Conservation (phyloP, 1,140 invertebrate genomes). For the Physella acuta region DNA sequence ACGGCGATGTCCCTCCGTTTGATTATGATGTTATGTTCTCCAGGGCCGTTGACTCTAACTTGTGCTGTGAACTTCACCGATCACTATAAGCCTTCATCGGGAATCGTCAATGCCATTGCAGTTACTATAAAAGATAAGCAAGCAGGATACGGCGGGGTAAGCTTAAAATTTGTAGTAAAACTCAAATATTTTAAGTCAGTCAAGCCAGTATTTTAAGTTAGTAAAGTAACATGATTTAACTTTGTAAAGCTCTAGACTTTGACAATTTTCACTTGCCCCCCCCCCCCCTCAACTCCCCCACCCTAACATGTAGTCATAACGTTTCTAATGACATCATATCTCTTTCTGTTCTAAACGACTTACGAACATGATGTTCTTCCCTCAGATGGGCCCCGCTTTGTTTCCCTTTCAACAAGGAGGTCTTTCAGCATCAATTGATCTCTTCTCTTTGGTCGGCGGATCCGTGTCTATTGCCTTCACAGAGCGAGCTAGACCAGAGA, state of each 20-base stretch:
- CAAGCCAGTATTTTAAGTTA: not conserved
- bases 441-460: not conserved
- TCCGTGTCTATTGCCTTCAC: not conserved
- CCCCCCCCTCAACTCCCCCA: not conserved
- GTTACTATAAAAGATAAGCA: slow-evolving; percentile 8
- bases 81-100: not conserved
- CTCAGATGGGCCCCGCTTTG: not conserved
- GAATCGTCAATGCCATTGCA: slow-evolving; percentile 5
- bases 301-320: not conserved
- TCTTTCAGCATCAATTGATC: not conserved
- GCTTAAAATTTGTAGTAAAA: not conserved
- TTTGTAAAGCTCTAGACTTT: too few relatives aligned
- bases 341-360: not conserved
- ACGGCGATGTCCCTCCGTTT: too few relatives aligned
- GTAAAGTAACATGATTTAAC: not conserved
- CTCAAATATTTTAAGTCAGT: not conserved
- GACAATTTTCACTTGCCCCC: too few relatives aligned
- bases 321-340: not conserved
- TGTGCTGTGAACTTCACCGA: slow-evolving; percentile 12
- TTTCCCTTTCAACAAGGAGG: not conserved
- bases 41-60: slow-evolving; percentile 4
- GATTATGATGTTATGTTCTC: too few relatives aligned
- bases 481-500: slow-evolving; percentile 2
- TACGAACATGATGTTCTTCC: not conserved
- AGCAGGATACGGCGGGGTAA: slow-evolving; percentile 1